Evolutionary conservation across 2,113 vertebrate genomes (phyloP).

Genomic region (Dipodomys ordii): DNA sequence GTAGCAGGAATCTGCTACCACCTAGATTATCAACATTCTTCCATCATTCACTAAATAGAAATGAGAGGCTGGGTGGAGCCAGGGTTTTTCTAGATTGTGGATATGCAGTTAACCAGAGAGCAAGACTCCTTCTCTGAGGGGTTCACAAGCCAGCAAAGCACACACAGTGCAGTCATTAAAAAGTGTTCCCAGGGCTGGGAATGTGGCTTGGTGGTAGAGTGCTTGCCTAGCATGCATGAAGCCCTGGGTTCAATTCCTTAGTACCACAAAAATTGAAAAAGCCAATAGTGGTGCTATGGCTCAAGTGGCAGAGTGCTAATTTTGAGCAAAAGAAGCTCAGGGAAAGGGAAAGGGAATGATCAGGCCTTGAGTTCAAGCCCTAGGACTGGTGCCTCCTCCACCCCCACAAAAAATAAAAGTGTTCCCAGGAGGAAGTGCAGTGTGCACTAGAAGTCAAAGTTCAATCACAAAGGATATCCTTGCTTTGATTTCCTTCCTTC

Average conservation of each 20-base stretch:
- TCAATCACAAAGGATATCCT: background rate
- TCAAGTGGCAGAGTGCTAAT: no score
- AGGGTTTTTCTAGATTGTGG: background rate
- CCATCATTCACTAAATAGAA: constrained; percentile 41
- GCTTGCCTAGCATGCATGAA: no score
- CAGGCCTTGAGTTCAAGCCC: no score
- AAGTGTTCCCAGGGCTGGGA: background rate
- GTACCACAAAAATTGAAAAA: no score
- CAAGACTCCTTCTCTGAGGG: background rate
- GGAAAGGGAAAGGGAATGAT: no score
- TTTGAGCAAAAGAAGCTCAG: no score
- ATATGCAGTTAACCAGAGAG: background rate
- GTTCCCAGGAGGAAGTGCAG: background rate
- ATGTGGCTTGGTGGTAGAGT: no score
- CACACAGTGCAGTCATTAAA: background rate
- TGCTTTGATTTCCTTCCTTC: background rate
- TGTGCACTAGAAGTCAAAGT: background rate
- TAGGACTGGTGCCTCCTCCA: no score
- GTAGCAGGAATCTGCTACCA: background rate
- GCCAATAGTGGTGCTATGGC: no score
- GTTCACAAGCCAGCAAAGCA: background rate
- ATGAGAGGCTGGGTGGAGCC: background rate
- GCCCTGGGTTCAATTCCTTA: no score
- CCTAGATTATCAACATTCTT: constrained; percentile 23
- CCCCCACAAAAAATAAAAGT: no score